A percentile compares a stretch with the other conserved stretches of the same genome.
Evolutionary conservation across 2,888 invertebrate genomes (phyloP).

Genomic region (Deilephila elpenor): DNA sequence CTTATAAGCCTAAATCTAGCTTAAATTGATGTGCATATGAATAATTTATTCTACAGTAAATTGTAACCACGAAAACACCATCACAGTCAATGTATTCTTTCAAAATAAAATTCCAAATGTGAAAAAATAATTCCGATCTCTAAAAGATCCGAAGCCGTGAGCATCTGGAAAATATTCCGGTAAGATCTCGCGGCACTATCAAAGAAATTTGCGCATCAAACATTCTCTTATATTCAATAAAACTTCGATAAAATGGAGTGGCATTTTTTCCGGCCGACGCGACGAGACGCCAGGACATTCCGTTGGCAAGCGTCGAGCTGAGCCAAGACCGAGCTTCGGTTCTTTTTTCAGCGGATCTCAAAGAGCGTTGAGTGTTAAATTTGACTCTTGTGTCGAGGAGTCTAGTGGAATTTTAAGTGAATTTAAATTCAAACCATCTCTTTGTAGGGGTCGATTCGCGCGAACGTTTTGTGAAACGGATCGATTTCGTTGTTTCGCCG

Average conservation of each 20-base stretch:
- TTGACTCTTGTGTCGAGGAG: slow-evolving; percentile 39
- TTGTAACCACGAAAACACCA: neutral
- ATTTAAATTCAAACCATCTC: slow-evolving; percentile 44
- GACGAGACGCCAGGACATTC: slow-evolving; percentile 39
- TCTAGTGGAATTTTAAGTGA: slow-evolving; percentile 36
- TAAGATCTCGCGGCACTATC: slow-evolving; percentile 11
- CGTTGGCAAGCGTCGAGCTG: slow-evolving; percentile 44
- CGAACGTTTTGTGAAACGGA: slow-evolving; percentile 20
- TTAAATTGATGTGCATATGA: no score
- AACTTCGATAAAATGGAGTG: slow-evolving; percentile 20
- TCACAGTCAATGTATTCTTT: neutral
- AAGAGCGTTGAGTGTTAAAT: slow-evolving; percentile 43
- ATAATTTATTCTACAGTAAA: no score
- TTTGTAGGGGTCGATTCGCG: slow-evolving; percentile 33
- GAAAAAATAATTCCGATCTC: slow-evolving; percentile 5
- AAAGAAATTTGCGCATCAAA: slow-evolving; percentile 27
- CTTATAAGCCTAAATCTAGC: no score
- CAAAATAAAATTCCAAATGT: neutral
- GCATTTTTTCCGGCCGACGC: slow-evolving; percentile 1
- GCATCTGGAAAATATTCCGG: slow-evolving; percentile 11
- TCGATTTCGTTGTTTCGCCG: slow-evolving; percentile 20
- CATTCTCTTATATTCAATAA: slow-evolving; percentile 26
- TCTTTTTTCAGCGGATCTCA: slow-evolving; percentile 32
- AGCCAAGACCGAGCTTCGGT: slow-evolving; percentile 26
- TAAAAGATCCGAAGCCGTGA: neutral